Percentiles rank a stretch among this genome's conserved stretches.
Evolutionary conservation across 2,113 vertebrate genomes (phyloP).

Genomic region (Hypomesus transpacificus): DNA sequence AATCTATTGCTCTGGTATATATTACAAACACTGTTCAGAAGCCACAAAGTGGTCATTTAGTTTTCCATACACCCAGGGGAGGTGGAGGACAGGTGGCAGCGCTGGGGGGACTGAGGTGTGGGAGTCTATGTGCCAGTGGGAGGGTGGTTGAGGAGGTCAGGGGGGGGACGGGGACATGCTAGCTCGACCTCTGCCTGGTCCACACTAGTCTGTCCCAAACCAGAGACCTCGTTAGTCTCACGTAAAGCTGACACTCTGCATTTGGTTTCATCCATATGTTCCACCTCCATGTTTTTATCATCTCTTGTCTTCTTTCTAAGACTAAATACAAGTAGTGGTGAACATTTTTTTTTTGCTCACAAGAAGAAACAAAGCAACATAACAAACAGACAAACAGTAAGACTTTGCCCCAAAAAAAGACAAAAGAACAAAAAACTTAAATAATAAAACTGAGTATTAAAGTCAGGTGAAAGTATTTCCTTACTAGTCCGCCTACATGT

Average conservation of each 20-base stretch:
- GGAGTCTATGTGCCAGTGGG: neutral
- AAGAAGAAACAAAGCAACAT: conserved; percentile 44
- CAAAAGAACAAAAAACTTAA: conserved; percentile 48
- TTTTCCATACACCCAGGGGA: neutral
- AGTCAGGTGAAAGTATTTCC: conserved; percentile 48
- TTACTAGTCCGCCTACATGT: conserved; percentile 34
- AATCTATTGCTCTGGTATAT: neutral
- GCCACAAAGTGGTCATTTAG: neutral
- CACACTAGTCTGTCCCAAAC: conserved; percentile 45
- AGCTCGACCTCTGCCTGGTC: conserved; percentile 26
- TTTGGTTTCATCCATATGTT: conserved; percentile 69
- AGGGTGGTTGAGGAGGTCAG: neutral
- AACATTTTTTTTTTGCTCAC: neutral
- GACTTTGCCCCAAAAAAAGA: conserved; percentile 56
- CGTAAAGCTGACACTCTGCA: conserved; percentile 70
- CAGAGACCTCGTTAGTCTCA: conserved; percentile 48
- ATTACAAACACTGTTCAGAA: neutral
- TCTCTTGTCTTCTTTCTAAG: conserved; percentile 52
- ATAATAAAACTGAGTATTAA: conserved; percentile 59
- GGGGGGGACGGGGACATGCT: neutral
- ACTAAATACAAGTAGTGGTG: conserved; percentile 36
- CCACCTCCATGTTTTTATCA: conserved; percentile 45
- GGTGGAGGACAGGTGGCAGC: neutral
- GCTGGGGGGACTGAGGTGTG: conserved; percentile 13
- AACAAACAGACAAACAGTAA: conserved; percentile 57